Conservation (phyloP, 2,888 invertebrate genomes). For the Leptinotarsa peninsularis region DNA sequence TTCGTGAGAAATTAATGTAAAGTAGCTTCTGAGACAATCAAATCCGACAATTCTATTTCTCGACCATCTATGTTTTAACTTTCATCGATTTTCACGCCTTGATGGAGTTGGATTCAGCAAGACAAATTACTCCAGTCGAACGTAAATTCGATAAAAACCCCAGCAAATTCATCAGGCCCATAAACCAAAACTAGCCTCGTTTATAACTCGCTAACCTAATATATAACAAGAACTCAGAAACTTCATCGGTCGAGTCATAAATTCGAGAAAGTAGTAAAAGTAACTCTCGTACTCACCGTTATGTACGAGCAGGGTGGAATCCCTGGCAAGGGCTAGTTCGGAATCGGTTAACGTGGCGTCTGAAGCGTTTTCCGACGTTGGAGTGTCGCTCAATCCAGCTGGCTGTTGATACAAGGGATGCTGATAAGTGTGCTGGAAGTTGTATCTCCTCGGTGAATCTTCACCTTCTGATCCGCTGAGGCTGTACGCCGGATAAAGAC, state of each 20-base stretch:
- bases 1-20: too few relatives aligned
- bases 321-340: conserved; percentile 84
- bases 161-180: conserved; percentile 34
- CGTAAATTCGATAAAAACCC: conserved; percentile 36
- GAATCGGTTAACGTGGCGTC: conserved; percentile 88
- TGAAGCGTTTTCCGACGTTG: conserved; percentile 86
- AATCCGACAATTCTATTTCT: too few relatives aligned
- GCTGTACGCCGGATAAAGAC: conserved; percentile 85
- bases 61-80: too few relatives aligned
- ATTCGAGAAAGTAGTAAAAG: conserved; percentile 25
- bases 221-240: conserved; percentile 35
- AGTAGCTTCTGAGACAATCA: too few relatives aligned
- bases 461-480: conserved; percentile 83
- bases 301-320: conserved; percentile 84
- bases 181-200: conserved; percentile 27
- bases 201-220: conserved; percentile 33
- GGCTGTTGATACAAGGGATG: conserved; percentile 68
- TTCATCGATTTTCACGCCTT: neutral
- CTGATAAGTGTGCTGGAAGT: conserved; percentile 68
- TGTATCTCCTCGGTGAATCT: conserved; percentile 72
- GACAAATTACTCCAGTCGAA: conserved; percentile 3
- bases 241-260: conserved; percentile 38
- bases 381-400: conserved; percentile 79
- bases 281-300: conserved; percentile 74
- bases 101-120: neutral